Conservation (phyloP, 2,797 vertebrate species). For the Synaphobranchus kaupii region DNA sequence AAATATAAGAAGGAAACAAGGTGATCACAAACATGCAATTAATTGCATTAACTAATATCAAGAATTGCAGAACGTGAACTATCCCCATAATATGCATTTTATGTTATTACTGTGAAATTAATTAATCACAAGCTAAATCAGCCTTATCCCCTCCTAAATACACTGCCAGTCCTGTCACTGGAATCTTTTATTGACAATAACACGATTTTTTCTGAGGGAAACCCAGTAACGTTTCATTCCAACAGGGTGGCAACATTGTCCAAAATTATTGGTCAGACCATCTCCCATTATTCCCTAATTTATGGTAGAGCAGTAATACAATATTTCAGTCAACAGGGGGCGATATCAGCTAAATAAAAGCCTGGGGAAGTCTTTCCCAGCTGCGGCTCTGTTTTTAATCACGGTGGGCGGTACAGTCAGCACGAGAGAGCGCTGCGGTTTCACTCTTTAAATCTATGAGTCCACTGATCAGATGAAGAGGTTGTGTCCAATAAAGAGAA, state of each 20-base stretch:
- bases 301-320: neutral
- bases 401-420: neutral
- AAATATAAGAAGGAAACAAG: too few species aligned
- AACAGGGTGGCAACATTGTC: neutral
- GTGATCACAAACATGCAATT: too few species aligned
- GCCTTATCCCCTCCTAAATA: neutral
- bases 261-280: neutral
- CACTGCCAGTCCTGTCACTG: neutral
- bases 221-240: neutral
- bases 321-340: conserved; percentile 14
- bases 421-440: neutral
- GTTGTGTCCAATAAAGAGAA: neutral
- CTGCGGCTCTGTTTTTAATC: neutral
- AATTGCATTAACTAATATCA: too few species aligned
- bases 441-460: neutral
- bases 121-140: too few species aligned
- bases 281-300: neutral
- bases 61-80: too few species aligned
- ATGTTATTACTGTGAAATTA: too few species aligned
- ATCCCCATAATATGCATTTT: too few species aligned
- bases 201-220: neutral
- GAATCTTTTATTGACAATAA: neutral
- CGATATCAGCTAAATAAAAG: conserved; percentile 7
- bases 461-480: neutral
- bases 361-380: neutral